Evolutionary conservation across 2,888 invertebrate genomes (phyloP).

Genomic region (Drosophila setosimentum): DNA sequence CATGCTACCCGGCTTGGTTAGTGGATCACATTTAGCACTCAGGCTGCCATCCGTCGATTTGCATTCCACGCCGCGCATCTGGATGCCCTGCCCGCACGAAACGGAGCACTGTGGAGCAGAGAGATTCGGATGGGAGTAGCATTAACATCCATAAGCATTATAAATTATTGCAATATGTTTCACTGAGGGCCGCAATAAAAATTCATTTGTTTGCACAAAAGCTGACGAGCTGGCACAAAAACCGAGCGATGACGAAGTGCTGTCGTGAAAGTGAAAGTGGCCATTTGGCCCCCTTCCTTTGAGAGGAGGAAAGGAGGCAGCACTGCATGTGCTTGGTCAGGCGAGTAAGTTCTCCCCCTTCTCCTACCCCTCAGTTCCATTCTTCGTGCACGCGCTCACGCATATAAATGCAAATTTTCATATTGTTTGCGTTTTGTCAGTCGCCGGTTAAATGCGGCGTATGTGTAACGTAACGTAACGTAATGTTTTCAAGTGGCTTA

Average conservation of each 20-base stretch:
- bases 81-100: conserved; percentile 94
- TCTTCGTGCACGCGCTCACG: conserved; percentile 53
- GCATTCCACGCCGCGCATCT: conserved; percentile 93
- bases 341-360: neutral
- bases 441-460: conserved; percentile 53
- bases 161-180: conserved; percentile 79
- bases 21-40: conserved; percentile 88
- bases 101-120: conserved; percentile 92
- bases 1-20: conserved; percentile 89
- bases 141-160: conserved; percentile 57
- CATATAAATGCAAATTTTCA: conserved; percentile 69
- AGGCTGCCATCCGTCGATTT: conserved; percentile 87
- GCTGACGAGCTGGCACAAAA: conserved; percentile 42
- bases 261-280: conserved; percentile 23
- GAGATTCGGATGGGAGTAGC: neutral
- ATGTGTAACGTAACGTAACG: conserved; percentile 50
- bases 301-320: neutral
- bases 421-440: conserved; percentile 64
- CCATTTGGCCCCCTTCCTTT: neutral
- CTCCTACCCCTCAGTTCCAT: neutral
- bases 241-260: conserved; percentile 54
- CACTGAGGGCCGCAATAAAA: conserved; percentile 58
- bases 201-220: conserved; percentile 71
- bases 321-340: neutral
- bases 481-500: conserved; percentile 17